These are phyloP conservation scores for Oxyura jamaicensis DNA, from an alignment of 2,113 vertebrate genomes.

Conservation along the genomic window DNA sequence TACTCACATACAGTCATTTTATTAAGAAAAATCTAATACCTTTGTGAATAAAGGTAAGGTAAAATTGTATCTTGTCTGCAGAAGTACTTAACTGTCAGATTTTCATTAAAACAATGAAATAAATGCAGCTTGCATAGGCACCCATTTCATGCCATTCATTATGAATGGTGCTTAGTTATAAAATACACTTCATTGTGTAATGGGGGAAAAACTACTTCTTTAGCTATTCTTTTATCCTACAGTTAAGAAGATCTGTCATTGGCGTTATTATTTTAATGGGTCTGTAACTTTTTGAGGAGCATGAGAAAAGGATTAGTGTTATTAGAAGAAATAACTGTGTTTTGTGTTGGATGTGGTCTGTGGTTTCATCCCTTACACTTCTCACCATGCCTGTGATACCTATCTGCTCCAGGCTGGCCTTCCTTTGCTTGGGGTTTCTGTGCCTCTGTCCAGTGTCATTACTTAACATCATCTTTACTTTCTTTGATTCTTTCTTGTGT, in stretches of 20 bases:
- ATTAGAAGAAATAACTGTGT: background rate
- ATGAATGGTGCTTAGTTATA: background rate
- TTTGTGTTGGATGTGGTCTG: background rate
- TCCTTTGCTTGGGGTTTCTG: background rate
- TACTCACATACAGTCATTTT: background rate
- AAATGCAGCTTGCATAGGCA: background rate
- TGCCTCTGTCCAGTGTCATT: background rate
- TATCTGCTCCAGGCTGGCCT: background rate
- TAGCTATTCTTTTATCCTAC: background rate
- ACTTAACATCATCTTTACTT: background rate
- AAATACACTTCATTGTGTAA: background rate
- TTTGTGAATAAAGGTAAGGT: background rate
- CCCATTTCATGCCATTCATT: background rate
- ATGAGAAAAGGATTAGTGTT: background rate
- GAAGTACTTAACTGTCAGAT: background rate
- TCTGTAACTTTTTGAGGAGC: background rate
- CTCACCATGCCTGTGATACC: background rate
- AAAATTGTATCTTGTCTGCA: background rate
- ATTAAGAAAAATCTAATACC: slow-evolving; percentile 2
- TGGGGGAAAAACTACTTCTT: background rate
- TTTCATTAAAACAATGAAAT: background rate
- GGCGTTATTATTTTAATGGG: background rate
- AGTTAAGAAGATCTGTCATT: background rate
- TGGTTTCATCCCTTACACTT: background rate
- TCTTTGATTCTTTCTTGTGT: background rate